Evolutionary conservation across 2,113 vertebrate species (phyloP), one percentile per base, ranked within the genome.

Genomic region (Chionis minor): DNA sequence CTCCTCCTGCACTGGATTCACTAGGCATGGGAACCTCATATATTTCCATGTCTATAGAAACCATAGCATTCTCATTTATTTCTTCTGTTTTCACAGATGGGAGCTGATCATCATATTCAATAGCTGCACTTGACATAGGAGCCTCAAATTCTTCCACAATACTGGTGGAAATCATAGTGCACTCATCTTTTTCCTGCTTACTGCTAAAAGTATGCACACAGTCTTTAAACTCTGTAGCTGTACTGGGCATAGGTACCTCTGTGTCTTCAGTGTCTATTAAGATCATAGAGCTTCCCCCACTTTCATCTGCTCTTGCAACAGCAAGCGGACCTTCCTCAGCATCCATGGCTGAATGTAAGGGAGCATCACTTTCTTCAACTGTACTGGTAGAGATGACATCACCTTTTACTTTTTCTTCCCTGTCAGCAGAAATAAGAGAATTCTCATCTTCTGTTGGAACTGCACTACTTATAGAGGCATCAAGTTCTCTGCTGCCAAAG

Each of bases 141-240:
- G 94, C 90, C 49, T 98, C 98, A 16, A 95, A 97, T 61, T 98
- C 98, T 56, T 98, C 98, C 49, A 95, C 74, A 45, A 98, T 94
- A 97, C 98, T 98, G 6, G 98, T 98, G 72, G 98, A 98, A 90
- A 98, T 98, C 95, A 97, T 96, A 58, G 98, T 95, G 32, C 98
- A 98, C 40, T 98, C 98, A 23, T 98, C 98, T 49, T 98, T 98
- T 42, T 98, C 98, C 35, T 95, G 96, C 21, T 88, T 96, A 55
- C 79, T 70, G 56, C 26, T n/a, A 13, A 16, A 92, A 55, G 63
- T 4, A 79, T 86, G 93, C 3, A 94, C 86, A 81, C 45, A 87
- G 6, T 95, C 96, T 74, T 90, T 93, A 35, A 77, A 96, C 27
- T 97, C 97, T 17, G 97, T 26, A n/a, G 79, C 96, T 19, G 98